Base-by-base conservation (phyloP, 2,888 invertebrate species). In the Caenorhabditis zanzibari region DNA sequence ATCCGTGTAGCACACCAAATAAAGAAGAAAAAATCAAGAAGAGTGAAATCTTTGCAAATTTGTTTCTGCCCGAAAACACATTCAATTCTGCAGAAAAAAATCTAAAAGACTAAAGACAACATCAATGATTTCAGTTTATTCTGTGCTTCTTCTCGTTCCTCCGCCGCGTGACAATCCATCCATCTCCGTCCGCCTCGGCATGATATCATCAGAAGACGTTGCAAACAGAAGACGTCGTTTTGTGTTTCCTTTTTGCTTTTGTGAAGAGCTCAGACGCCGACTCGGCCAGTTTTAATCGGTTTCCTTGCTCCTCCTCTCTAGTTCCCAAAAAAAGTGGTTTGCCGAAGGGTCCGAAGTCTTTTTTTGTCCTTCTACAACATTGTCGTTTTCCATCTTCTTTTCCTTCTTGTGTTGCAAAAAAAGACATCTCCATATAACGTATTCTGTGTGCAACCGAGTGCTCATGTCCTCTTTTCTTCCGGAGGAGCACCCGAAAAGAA, bases 381-480 rank as follows among this genome's bases (percentile, higher is more conserved):
- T 56, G 58, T 68, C 59, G 44, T 68, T 68, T 52, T 59, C 44
- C 66, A 44, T 66, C 26, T 75, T 75, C 52, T 38, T 58, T 32
- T 32, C 32, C 47, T 58, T 58, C 58, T 68, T 71, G 44, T 77
- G 77, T 77, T 77, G 77, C 77, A 77, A 54, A 54, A 54, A 52
- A 26, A 71, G 54, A 69, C 76, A 77, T 76, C 76, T 61, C 68
- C 54, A 54, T 68, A 69, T 77, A 77, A 77, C 77, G 71, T 77
- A 77, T 77, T 77, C 77, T 63, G 63, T 77, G 77, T 77, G 77
- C 77, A 77, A 77, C 44, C 69, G 77, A 77, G 77, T 77, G 77
- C 68, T 68, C 69, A 77, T 63, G 77, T 63, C 77, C 58, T 69
- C 61, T 49, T 61, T 59, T 52, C 76, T 63, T 77, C 77, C 77